Base-by-base conservation (phyloP, 2,888 invertebrate genomes). In the Cephus spinipes region DNA sequence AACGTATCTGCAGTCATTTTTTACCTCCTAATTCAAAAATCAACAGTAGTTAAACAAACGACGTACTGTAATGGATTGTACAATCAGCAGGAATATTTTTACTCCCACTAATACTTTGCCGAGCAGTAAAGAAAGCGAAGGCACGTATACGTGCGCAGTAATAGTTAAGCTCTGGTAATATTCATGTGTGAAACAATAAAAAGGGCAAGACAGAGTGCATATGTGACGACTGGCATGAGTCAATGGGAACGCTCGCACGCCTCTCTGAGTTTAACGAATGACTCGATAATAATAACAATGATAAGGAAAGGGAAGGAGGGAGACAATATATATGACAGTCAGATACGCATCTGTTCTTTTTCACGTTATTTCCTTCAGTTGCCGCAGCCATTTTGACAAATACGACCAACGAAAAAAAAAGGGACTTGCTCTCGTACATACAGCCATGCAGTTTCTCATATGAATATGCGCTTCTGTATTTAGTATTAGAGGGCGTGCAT, bases 201-300 rank as follows among this genome's bases (percentile, higher is more conserved):
- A 32, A 33, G 71, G 71, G 31, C 32, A 71, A 33, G 71, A 31
- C 30, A 4, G 1, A 55, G 55, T 55, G 55, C 55, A 55, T 23
- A 55, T 55, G 55, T 55, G 55, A 55, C 55, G 71, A 71, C 71
- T 31, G 69, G 73, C 74, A 82, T 85, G 84, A 86, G 82, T 86
- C 85, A 86, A 85, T 86, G 85, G 81, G 84, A 85, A 86, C 83
- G 81, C 81, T 84, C 83, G 83, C 79, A 83, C 82, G 81, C 83
- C 83, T 30, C 31, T 71, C 71, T 76, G 77, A 79, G 77, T 79
- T 79, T 79, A 81, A 80, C 80, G 79, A 83, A 80, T 77, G 79
- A 78, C 69, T 32, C 33, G 79, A 74, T 71, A 77, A 77, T 55
- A 34, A 75, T 33, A 74, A 71, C 71, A 33, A 33, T 33, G 71